Evolutionary conservation across 2,113 vertebrate species (phyloP).

Genomic region (zebrafish (Danio rerio)): DNA sequence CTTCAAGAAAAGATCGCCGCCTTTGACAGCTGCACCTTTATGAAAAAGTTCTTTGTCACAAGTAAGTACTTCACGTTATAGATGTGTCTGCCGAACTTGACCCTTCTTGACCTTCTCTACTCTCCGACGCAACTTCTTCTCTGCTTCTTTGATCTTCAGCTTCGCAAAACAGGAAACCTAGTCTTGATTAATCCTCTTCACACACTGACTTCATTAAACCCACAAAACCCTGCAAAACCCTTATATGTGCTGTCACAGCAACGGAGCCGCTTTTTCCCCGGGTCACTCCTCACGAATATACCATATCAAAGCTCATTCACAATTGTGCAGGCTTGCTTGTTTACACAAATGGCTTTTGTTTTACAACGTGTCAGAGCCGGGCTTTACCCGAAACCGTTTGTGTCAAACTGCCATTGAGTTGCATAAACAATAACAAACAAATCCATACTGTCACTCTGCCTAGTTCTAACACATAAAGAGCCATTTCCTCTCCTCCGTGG

Average conservation of each 20-base stretch:
- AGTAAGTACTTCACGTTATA: constrained; percentile 77
- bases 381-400: constrained; percentile 50
- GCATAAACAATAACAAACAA: constrained; percentile 54
- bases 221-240: constrained; percentile 18
- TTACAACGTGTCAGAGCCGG: constrained; percentile 17
- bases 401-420: constrained; percentile 49
- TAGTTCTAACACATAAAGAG: background rate
- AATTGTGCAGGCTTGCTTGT: constrained; percentile 23
- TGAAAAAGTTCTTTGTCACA: constrained; percentile 98
- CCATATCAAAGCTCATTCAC: constrained; percentile 45
- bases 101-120: constrained; percentile 3
- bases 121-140: constrained; percentile 12
- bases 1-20: constrained; percentile 98
- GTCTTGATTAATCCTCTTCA: constrained; percentile 39
- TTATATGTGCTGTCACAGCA: constrained; percentile 23
- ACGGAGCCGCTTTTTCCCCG: constrained; percentile 10
- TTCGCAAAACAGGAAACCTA: constrained; percentile 12
- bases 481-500: constrained; percentile 5
- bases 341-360: constrained; percentile 42
- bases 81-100: constrained; percentile 30
- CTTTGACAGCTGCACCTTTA: constrained; percentile 98
- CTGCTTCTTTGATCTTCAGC: constrained; percentile 30
- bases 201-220: constrained; percentile 48
- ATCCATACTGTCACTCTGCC: constrained; percentile 1
- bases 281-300: constrained; percentile 40